A percentile compares a stretch with the other conserved stretches of the same genome.
Evolutionary conservation across 2,113 vertebrate species (phyloP).

Genomic region (Podiceps cristatus): DNA sequence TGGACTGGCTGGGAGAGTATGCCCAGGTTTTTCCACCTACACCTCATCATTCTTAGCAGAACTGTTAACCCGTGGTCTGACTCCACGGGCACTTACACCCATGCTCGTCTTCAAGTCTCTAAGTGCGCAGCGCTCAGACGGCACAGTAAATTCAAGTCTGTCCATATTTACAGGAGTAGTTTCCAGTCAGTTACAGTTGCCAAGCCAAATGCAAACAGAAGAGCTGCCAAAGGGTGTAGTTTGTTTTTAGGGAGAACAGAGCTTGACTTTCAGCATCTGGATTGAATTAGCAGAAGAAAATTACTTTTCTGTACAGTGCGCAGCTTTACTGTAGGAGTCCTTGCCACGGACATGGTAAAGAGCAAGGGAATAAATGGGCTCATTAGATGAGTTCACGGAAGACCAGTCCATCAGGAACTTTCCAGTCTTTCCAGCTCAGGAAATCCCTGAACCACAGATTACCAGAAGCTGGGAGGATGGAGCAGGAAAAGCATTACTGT

Average conservation of each 20-base stretch:
- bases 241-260: background rate
- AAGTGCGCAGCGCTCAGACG: background rate
- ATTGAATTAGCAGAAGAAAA: background rate
- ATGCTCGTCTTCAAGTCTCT: background rate
- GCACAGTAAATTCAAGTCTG: background rate
- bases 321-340: background rate
- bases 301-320: background rate
- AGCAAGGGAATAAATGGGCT: background rate
- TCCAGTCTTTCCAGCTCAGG: constrained; percentile 1
- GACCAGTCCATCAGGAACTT: constrained; percentile 9
- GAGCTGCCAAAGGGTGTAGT: background rate
- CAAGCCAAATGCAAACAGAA: constrained; percentile 9
- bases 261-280: background rate
- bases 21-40: background rate
- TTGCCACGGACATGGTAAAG: background rate
- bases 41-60: background rate
- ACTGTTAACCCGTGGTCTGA: background rate
- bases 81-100: background rate
- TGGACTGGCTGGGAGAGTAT: background rate
- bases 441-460: background rate
- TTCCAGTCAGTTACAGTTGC: background rate
- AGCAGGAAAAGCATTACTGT: background rate
- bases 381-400: background rate
- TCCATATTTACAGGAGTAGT: background rate
- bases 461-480: background rate